Conservation (phyloP, 37 sponge, comb jelly and placozoan species). For the Halichondria panicea region DNA sequence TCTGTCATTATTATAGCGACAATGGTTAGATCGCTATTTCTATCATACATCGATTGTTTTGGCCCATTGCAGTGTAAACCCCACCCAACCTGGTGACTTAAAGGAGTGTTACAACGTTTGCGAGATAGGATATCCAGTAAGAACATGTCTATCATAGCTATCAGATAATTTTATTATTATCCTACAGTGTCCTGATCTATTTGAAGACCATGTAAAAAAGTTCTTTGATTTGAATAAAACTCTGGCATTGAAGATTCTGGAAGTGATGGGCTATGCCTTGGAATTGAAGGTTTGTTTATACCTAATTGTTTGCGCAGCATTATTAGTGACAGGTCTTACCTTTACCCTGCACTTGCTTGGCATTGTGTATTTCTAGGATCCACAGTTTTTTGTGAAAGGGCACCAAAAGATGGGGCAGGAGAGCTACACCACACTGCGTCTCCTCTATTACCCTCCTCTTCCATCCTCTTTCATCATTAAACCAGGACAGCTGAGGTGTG, state of each 20-base stretch:
- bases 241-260: slow-evolving; percentile 34
- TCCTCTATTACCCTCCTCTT: slow-evolving; percentile 74
- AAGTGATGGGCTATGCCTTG: slow-evolving; percentile 60
- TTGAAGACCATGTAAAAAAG: too few species aligned
- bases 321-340: too few species aligned
- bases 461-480: slow-evolving; percentile 11
- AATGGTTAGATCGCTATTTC: too few species aligned
- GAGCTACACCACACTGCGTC: slow-evolving; percentile 46
- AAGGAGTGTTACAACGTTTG: slow-evolving; percentile 60
- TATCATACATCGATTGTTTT: too few species aligned
- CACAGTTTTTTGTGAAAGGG: slow-evolving; percentile 46
- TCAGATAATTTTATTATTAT: too few species aligned
- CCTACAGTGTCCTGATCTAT: too few species aligned
- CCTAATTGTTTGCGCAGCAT: neutral
- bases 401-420: slow-evolving; percentile 30
- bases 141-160: too few species aligned
- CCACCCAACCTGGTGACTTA: slow-evolving; percentile 49
- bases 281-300: slow-evolving; percentile 28
- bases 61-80: slow-evolving; percentile 50
- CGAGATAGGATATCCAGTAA: too few species aligned
- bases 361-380: too few species aligned
- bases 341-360: too few species aligned
- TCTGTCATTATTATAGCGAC: too few species aligned
- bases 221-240: too few species aligned
- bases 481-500: slow-evolving; percentile 74